phyloP scores from a whole-genome alignment of 2,888 invertebrate genomes.

The Coleophora deauratella region DNA sequence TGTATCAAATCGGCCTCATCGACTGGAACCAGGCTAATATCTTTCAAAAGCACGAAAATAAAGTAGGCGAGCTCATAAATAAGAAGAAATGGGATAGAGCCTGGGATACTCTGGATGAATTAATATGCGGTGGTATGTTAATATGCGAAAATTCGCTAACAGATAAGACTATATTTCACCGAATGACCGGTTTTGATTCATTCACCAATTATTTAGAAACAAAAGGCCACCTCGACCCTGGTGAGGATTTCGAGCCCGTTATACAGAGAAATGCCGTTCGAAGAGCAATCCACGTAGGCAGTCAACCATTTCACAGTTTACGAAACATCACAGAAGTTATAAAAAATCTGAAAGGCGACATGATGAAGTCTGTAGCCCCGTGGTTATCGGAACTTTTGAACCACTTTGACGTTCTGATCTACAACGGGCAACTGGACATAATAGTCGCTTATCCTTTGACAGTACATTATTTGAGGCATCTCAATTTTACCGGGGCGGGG shows the following conservation, averaged over 20 bases:
- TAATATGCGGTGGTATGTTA: constrained; percentile 83
- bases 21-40: constrained; percentile 75
- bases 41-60: constrained; percentile 76
- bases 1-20: constrained; percentile 84
- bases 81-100: constrained; percentile 79
- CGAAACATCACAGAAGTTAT: constrained; percentile 79
- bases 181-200: constrained; percentile 83
- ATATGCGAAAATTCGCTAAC: too few relatives aligned
- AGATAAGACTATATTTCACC: constrained; percentile 77
- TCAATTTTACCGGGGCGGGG: constrained; percentile 81
- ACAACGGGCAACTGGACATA: constrained; percentile 93
- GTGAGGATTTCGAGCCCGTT: constrained; percentile 74
- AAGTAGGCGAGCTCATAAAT: constrained; percentile 75
- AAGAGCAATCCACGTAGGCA: constrained; percentile 89
- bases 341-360: constrained; percentile 79
- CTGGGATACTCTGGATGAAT: constrained; percentile 79
- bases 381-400: constrained; percentile 80
- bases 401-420: constrained; percentile 84
- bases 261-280: constrained; percentile 77
- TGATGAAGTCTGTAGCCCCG: constrained; percentile 86
- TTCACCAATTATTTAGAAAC: constrained; percentile 83
- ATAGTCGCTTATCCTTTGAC: constrained; percentile 93
- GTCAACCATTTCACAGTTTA: constrained; percentile 80
- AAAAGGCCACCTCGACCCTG: constrained; percentile 66
- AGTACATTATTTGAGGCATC: constrained; percentile 81